Percentiles rank a stretch among this genome's conserved stretches.
phyloP scores from a whole-genome alignment of 2,113 vertebrate species.

The Piaya cayana region DNA sequence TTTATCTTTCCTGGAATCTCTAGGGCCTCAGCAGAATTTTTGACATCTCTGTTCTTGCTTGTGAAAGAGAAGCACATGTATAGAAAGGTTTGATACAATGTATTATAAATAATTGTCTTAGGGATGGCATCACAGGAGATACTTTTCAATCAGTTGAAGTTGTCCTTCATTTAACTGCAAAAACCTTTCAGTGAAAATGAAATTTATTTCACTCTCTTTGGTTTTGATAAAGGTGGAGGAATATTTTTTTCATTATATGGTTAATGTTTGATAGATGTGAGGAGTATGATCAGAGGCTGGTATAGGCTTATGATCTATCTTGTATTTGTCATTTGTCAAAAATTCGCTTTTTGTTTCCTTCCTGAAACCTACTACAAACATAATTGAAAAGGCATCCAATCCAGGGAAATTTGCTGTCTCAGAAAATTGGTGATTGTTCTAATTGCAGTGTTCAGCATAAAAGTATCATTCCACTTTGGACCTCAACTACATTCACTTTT shows the following conservation, averaged over 20 bases:
- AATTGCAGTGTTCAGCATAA: not conserved
- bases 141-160: not conserved
- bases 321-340: conserved; percentile 11
- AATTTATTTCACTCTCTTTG: conserved; percentile 21
- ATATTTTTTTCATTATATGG: conserved; percentile 15
- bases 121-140: not conserved
- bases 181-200: not conserved
- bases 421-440: not conserved
- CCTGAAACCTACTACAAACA: not conserved
- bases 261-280: not conserved
- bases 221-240: not conserved
- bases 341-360: not conserved
- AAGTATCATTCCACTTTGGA: not conserved
- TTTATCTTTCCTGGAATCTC: not conserved
- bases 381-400: not conserved
- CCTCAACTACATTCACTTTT: not conserved
- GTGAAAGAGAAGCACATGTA: not conserved
- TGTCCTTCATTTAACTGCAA: not conserved
- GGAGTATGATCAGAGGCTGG: not conserved
- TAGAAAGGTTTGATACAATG: not conserved
- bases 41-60: not conserved
- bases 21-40: not conserved
- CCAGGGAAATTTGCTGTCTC: not conserved
- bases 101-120: not conserved
- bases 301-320: not conserved